phyloP scores from a whole-genome alignment of 2,797 vertebrate species.

The Pteronotus mesoamericanus region DNA sequence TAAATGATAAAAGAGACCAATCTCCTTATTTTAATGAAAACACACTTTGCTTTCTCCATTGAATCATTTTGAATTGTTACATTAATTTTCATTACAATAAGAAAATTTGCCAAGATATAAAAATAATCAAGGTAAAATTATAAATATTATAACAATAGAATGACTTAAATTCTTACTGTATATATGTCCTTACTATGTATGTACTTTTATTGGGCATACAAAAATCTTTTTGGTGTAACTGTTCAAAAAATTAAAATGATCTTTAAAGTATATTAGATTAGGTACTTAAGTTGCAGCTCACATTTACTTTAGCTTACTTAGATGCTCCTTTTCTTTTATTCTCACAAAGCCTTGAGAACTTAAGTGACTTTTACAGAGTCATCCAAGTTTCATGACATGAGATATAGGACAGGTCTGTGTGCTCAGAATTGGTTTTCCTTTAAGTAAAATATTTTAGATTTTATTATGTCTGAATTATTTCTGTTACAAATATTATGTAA shows the following conservation, averaged over 20 bases:
- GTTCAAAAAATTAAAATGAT: not conserved
- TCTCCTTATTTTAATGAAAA: conserved; percentile 3
- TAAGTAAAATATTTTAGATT: conserved; percentile 68
- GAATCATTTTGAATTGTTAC: conserved; percentile 5
- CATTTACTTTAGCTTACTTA: not conserved
- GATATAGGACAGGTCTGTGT: not conserved
- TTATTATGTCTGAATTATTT: conserved; percentile 47
- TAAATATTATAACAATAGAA: not conserved
- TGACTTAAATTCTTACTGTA: not conserved
- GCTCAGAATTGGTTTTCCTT: conserved; percentile 29
- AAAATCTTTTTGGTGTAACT: not conserved
- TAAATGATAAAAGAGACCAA: not conserved
- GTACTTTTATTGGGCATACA: not conserved
- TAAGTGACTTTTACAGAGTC: not conserved
- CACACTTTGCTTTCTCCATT: not conserved
- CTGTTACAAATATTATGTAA: conserved; percentile 38
- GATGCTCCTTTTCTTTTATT: not conserved
- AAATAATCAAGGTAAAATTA: not conserved
- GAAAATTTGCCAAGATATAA: not conserved
- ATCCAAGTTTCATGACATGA: not conserved
- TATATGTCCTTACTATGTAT: not conserved
- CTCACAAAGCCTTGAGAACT: not conserved
- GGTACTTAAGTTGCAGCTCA: not conserved
- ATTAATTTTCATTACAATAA: not conserved
- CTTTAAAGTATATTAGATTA: not conserved